Evolutionary conservation across 2,797 vertebrate genomes (phyloP).

Genomic region (Fundulus diaphanus): DNA sequence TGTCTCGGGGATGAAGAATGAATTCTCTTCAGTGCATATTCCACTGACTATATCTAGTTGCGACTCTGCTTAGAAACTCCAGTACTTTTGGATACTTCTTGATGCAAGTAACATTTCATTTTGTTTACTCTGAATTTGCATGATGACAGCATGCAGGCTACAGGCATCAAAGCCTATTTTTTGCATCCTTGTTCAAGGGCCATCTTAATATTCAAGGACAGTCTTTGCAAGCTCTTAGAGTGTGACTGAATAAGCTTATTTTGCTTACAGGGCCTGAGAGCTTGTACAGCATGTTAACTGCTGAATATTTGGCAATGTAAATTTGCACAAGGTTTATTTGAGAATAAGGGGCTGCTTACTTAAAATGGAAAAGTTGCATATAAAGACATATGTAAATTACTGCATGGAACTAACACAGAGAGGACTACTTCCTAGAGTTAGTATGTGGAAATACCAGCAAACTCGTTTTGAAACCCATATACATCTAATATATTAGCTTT

Average conservation of each 20-base stretch:
- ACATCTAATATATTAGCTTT: background rate
- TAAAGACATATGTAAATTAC: constrained; percentile 44
- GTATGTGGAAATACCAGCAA: background rate
- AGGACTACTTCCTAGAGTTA: constrained; percentile 4
- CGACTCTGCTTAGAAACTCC: background rate
- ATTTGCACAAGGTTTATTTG: constrained; percentile 31
- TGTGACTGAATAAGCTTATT: constrained; percentile 57
- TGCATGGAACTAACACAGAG: constrained; percentile 4
- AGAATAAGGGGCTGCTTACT: constrained; percentile 41
- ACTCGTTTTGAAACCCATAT: background rate
- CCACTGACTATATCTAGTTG: constrained; percentile 18
- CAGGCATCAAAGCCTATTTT: constrained; percentile 42
- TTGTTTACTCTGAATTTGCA: constrained; percentile 19
- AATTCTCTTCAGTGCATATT: constrained; percentile 8
- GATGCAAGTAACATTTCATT: constrained; percentile 11
- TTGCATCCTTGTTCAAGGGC: constrained; percentile 47
- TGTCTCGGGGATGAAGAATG: constrained; percentile 16
- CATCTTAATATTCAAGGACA: constrained; percentile 65
- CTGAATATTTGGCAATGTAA: constrained; percentile 42
- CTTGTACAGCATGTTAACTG: constrained; percentile 37
- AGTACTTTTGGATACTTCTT: constrained; percentile 3
- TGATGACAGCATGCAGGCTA: constrained; percentile 13
- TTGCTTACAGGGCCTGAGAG: constrained; percentile 32
- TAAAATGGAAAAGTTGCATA: constrained; percentile 18
- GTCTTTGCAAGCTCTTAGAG: constrained; percentile 27